phyloP scores from a whole-genome alignment of 2,113 vertebrate genomes.

The Notiomystis cincta region DNA sequence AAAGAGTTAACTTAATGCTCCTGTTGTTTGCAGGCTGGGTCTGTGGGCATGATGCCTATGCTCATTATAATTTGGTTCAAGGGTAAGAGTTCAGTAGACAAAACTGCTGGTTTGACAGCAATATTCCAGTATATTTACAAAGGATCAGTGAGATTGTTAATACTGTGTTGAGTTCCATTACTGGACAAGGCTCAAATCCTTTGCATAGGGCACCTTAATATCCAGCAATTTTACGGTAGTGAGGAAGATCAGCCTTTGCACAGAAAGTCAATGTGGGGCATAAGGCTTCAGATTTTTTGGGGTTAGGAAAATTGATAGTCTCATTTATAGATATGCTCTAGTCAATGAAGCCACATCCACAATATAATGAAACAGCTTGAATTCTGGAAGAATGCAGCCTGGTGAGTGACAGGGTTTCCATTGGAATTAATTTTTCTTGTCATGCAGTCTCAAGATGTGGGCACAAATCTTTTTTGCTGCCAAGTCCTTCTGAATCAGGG shows the following conservation, averaged over 20 bases:
- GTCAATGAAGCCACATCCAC: background rate
- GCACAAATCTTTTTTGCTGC: background rate
- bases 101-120: background rate
- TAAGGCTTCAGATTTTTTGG: background rate
- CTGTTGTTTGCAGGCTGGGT: constrained; percentile 27
- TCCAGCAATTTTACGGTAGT: background rate
- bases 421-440: background rate
- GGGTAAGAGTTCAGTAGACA: background rate
- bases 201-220: background rate
- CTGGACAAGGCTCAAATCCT: background rate
- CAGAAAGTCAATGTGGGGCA: background rate
- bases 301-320: background rate
- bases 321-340: background rate
- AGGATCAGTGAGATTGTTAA: background rate
- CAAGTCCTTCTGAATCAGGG: background rate
- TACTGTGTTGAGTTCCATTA: background rate
- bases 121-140: background rate
- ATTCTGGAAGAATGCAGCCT: background rate
- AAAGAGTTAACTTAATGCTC: constrained; percentile 33
- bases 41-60: background rate
- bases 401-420: background rate
- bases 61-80: background rate
- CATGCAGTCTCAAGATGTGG: background rate
- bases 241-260: background rate
- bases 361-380: background rate